phyloP scores from a whole-genome alignment of 92 coral and sea anemone species.

The Epizoanthus stellaris region DNA sequence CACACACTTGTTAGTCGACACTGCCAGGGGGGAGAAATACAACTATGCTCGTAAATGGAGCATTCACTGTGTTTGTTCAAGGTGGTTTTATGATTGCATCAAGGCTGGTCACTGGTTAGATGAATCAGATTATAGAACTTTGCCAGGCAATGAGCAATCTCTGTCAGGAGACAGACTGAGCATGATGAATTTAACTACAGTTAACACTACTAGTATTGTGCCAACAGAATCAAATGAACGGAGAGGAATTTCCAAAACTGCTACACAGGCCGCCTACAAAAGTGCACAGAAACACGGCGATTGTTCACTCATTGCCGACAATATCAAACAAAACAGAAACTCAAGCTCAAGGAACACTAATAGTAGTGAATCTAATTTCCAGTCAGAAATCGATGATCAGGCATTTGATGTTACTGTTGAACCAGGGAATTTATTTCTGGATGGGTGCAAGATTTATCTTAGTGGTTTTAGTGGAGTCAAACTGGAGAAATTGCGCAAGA shows the following conservation, averaged over 20 bases:
- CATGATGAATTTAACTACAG: slow-evolving; percentile 46
- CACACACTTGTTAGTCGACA: slow-evolving; percentile 88
- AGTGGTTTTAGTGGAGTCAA: slow-evolving; percentile 83
- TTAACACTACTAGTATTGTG: slow-evolving; percentile 45
- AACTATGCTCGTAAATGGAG: slow-evolving; percentile 91
- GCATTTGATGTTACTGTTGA: slow-evolving; percentile 74
- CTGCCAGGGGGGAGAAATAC: slow-evolving; percentile 89
- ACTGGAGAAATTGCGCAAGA: slow-evolving; percentile 83
- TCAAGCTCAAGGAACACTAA: slow-evolving; percentile 17
- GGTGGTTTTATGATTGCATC: slow-evolving; percentile 94
- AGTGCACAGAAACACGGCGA: slow-evolving; percentile 89
- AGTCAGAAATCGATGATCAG: slow-evolving; percentile 37
- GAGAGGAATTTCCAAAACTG: slow-evolving; percentile 64
- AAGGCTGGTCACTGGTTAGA: slow-evolving; percentile 87
- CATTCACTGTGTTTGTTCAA: slow-evolving; percentile 83
- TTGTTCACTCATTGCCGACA: slow-evolving; percentile 64
- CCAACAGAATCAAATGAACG: slow-evolving; percentile 48
- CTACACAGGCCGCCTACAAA: slow-evolving; percentile 88
- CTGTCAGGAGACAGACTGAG: slow-evolving; percentile 66
- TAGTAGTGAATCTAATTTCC: slow-evolving; percentile 39
- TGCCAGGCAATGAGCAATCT: slow-evolving; percentile 68
- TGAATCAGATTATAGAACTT: slow-evolving; percentile 68
- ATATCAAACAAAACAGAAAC: slow-evolving; percentile 34
- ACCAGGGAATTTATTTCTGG: slow-evolving; percentile 88
- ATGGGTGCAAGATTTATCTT: slow-evolving; percentile 91